phyloP scores from a whole-genome alignment of 2,797 vertebrate species.

The Ispidina picta region DNA sequence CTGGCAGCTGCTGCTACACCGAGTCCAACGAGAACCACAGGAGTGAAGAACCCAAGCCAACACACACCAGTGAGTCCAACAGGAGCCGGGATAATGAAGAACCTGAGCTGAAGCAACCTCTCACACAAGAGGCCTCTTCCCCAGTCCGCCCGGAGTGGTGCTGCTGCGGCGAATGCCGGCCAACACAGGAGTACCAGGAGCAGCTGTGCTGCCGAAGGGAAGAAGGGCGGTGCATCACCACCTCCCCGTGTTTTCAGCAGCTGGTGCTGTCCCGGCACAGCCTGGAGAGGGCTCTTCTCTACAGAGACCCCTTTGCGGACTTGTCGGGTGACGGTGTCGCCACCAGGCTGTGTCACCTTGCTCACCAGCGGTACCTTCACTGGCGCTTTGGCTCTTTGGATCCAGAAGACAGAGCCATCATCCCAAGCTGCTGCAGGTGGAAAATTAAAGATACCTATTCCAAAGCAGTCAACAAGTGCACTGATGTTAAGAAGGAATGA shows the following conservation, averaged over 20 bases:
- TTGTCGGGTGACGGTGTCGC: background rate
- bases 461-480: slow-evolving; percentile 70
- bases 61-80: background rate
- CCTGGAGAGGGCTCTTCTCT: slow-evolving; percentile 79
- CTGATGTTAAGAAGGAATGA: slow-evolving; percentile 66
- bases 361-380: slow-evolving; percentile 79
- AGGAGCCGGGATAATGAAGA: background rate
- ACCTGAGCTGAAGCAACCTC: background rate
- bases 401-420: slow-evolving; percentile 63
- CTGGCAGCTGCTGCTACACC: background rate
- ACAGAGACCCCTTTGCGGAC: slow-evolving; percentile 78
- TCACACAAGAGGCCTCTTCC: background rate
- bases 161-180: slow-evolving; percentile 70
- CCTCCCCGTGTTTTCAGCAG: slow-evolving; percentile 72
- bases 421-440: slow-evolving; percentile 85
- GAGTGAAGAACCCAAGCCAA: background rate
- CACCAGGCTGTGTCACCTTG: slow-evolving; percentile 73
- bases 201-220: slow-evolving; percentile 82
- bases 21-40: accelerated
- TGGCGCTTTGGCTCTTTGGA: slow-evolving; percentile 82
- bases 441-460: slow-evolving; percentile 78
- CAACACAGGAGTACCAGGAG: slow-evolving; percentile 48
- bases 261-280: slow-evolving; percentile 73
- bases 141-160: slow-evolving; percentile 74
- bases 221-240: slow-evolving; percentile 75